Evolutionary conservation across 2,113 vertebrate genomes (phyloP), one percentile per base, ranked within the genome.

Genomic region (Uria lomvia): DNA sequence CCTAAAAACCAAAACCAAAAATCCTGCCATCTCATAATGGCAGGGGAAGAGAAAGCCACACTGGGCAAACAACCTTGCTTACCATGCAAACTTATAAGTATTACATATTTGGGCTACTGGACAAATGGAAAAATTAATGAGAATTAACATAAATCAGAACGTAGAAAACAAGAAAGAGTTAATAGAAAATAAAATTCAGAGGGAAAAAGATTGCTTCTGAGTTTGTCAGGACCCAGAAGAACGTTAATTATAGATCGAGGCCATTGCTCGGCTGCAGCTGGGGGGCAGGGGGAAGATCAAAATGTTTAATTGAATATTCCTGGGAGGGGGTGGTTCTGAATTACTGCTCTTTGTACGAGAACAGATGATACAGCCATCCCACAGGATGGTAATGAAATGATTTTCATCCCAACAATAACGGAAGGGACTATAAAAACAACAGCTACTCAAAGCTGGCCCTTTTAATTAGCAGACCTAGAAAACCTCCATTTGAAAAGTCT

Each of bases 281-380:
- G 13, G 29, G 55, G 50, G 45, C 14, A 6, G 12, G 50, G 36
- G 75, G 36, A 47, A 84, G 74, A 95, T 91, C 70, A 96, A 94
- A 96, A 96, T 91, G 90, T 94, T 96, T 94, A 95, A 85, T 26
- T 96, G 70, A 96, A 92, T 94, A 94, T 92, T 87, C 66, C 71
- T 93, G 49, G 77, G 92, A 91, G 87, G 94, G 58, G 93, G 92
- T 0, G 93, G 93, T 96, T 97, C 96, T 92, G 84, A 96, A 90
- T 93, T 95, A 87, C 87, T 93, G 92, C 58, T 96, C 63, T 96
- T 95, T 92, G 90, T 85, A 62, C 27, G 36, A 88, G 81, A 94
- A 89, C 90, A 95, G 84, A 97, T 96, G 93, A 96, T 94, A 94
- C 84, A 93, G 71, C 45, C 96, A 93, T 85, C 94, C 81, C 90